A percentile compares a stretch with the other conserved stretches of the same genome.
Evolutionary conservation across 2,797 vertebrate species (phyloP).

Genomic region (Anabas testudineus): DNA sequence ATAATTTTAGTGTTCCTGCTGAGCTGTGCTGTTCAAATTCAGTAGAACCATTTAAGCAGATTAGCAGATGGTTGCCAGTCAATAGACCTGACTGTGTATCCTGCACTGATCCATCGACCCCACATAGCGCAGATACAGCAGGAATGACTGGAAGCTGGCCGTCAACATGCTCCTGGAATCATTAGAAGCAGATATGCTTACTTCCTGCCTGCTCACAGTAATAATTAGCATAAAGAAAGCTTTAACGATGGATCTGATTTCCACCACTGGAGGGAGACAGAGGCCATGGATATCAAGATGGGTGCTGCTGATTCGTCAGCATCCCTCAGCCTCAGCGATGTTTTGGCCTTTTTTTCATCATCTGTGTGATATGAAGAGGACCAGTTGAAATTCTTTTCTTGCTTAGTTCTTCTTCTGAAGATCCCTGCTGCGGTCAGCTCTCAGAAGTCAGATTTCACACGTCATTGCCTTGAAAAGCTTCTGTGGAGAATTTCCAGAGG

Average conservation of each 20-base stretch:
- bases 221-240: slow-evolving; percentile 2
- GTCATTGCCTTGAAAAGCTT: slow-evolving; percentile 41
- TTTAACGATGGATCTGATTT: neutral
- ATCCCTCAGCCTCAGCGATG: slow-evolving; percentile 19
- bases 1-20: slow-evolving; percentile 12
- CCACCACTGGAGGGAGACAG: slow-evolving; percentile 72
- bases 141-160: slow-evolving; percentile 34
- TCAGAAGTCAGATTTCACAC: slow-evolving; percentile 55
- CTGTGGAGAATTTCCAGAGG: slow-evolving; percentile 40
- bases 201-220: slow-evolving; percentile 33
- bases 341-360: slow-evolving; percentile 18
- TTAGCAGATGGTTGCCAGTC: slow-evolving; percentile 45
- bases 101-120: slow-evolving; percentile 35
- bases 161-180: slow-evolving; percentile 27
- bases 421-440: slow-evolving; percentile 5
- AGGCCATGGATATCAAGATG: slow-evolving; percentile 40
- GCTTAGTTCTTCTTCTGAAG: slow-evolving; percentile 27
- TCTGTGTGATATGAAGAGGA: slow-evolving; percentile 43
- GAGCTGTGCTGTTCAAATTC: neutral
- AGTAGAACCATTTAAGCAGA: slow-evolving; percentile 36
- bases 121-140: slow-evolving; percentile 30
- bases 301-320: neutral
- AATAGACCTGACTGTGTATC: slow-evolving; percentile 12
- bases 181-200: slow-evolving; percentile 14
- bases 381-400: slow-evolving; percentile 17